Evolutionary conservation across 2,113 vertebrate species (phyloP).

Genomic region (Eptatretus burgeri): DNA sequence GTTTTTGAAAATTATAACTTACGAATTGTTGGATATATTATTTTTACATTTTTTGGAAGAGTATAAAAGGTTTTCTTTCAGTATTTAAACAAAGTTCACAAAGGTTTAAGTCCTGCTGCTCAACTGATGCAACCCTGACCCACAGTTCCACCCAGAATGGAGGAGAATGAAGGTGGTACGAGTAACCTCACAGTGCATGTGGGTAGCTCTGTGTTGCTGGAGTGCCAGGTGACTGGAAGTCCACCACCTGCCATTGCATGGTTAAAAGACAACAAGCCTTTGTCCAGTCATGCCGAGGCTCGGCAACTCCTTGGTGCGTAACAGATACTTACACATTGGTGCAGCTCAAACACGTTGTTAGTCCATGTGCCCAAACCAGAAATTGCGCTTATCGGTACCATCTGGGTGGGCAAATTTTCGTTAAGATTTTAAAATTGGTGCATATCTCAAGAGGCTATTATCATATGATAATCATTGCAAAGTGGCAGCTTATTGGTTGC

Average conservation of each 20-base stretch:
- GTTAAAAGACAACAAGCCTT: constrained; percentile 40
- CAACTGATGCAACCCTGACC: constrained; percentile 7
- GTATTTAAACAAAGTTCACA: constrained; percentile 9
- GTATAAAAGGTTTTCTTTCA: constrained; percentile 4
- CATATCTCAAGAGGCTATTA: too few relatives aligned
- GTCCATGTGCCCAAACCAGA: too few relatives aligned
- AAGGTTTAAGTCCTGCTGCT: neutral
- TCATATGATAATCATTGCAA: too few relatives aligned
- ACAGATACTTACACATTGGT: too few relatives aligned
- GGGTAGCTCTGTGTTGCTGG: constrained; percentile 47
- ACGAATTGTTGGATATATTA: too few relatives aligned
- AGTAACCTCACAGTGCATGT: constrained; percentile 57
- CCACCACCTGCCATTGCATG: constrained; percentile 52
- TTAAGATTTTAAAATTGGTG: too few relatives aligned
- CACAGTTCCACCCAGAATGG: constrained; percentile 47
- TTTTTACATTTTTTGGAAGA: too few relatives aligned
- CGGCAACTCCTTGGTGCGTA: constrained; percentile 44
- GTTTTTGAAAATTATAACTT: too few relatives aligned
- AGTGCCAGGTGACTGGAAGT: constrained; percentile 59
- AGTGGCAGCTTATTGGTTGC: too few relatives aligned
- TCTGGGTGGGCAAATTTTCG: too few relatives aligned
- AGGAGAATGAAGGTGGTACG: constrained; percentile 20
- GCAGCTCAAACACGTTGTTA: too few relatives aligned
- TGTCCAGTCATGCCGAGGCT: constrained; percentile 24
- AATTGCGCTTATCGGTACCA: too few relatives aligned